These are phyloP conservation scores for Chaitophorus viminalis DNA, from an alignment of 2,888 invertebrate genomes.

Conservation along the genomic window DNA sequence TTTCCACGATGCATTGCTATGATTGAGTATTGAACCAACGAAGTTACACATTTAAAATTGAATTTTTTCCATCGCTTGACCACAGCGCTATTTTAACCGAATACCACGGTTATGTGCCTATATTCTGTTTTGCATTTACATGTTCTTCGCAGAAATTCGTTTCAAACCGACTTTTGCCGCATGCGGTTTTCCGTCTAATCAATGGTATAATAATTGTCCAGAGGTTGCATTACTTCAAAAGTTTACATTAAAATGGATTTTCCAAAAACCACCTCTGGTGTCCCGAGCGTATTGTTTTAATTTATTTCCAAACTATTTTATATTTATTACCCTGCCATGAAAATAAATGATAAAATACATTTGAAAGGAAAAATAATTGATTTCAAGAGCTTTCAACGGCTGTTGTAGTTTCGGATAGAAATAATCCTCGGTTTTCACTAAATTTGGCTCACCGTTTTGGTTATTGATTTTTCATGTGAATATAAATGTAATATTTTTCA, in stretches of 20 bases:
- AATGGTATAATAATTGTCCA: constrained; percentile 6
- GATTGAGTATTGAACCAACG: neutral
- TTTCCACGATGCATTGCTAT: neutral
- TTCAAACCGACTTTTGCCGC: constrained; percentile 3
- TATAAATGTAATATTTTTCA: too few species aligned
- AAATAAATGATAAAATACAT: constrained; percentile 28
- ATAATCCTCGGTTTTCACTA: neutral
- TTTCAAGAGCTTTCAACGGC: neutral
- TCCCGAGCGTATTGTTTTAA: constrained; percentile 34
- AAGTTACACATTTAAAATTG: neutral
- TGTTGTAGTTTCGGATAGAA: neutral
- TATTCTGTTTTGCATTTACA: neutral
- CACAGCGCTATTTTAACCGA: neutral
- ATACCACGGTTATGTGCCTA: neutral
- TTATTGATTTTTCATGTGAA: neutral
- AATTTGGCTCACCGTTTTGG: neutral
- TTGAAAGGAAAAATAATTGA: neutral
- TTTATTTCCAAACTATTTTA: constrained; percentile 41
- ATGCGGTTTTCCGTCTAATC: neutral
- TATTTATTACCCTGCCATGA: constrained; percentile 8
- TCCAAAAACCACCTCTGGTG: constrained; percentile 10
- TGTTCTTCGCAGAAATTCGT: neutral
- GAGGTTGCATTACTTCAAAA: neutral
- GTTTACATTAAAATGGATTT: constrained; percentile 4
- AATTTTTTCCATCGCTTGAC: neutral